Percentiles rank a stretch among this genome's conserved stretches.
phyloP scores from a whole-genome alignment of 64 coral and sea anemone species.

The Dendronephthya gigantea region DNA sequence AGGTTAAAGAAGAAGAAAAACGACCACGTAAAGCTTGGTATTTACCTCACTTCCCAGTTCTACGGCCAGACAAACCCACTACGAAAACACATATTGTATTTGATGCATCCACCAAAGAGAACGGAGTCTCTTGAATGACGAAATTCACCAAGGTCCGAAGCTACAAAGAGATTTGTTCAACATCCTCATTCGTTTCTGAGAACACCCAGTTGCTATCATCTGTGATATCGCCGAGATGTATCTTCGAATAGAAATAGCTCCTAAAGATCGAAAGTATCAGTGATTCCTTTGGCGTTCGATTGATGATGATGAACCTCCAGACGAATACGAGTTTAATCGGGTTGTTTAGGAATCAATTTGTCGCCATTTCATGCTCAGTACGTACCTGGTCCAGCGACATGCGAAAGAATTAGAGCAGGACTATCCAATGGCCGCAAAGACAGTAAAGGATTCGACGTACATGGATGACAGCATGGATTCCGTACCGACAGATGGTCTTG shows the following conservation, averaged over 20 bases:
- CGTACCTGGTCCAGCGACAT: neutral
- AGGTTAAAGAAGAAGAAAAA: neutral
- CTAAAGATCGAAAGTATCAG: neutral
- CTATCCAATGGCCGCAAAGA: neutral
- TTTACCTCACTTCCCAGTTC: conserved; percentile 10
- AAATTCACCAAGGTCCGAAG: conserved; percentile 38
- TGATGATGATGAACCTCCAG: conserved; percentile 16
- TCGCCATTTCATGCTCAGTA: conserved; percentile 30
- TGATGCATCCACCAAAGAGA: neutral
- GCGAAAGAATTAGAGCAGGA: neutral
- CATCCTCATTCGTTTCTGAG: conserved; percentile 37
- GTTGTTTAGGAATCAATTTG: conserved; percentile 36
- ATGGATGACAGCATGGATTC: conserved; percentile 32
- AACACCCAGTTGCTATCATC: conserved; percentile 26
- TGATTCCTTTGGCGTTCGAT: neutral
- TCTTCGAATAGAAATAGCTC: conserved; percentile 34
- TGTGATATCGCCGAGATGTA: conserved; percentile 44
- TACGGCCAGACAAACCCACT: neutral
- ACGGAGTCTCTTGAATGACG: conserved; percentile 18
- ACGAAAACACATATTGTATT: neutral
- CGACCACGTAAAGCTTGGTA: conserved; percentile 10
- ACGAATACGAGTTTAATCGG: conserved; percentile 48
- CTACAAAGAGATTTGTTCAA: conserved; percentile 33
- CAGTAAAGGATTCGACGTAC: neutral
- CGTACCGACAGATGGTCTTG: neutral